Evolutionary conservation across 2,797 vertebrate species (phyloP).

Genomic region (Leptodactylus fallax): DNA sequence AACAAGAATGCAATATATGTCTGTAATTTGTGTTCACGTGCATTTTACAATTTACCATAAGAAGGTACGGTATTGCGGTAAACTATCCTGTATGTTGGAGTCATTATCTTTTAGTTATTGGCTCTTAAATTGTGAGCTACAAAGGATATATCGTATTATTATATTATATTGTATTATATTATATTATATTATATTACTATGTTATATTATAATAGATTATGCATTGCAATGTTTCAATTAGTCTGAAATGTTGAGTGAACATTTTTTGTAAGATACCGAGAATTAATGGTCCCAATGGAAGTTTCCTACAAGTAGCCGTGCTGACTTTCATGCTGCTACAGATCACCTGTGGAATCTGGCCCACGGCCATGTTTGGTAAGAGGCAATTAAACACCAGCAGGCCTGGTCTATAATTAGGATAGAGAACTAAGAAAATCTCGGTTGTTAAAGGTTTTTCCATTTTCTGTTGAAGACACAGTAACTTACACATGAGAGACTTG

Average conservation of each 20-base stretch:
- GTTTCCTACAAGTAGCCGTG: constrained; percentile 25
- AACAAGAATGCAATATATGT: background rate
- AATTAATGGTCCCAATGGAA: constrained; percentile 7
- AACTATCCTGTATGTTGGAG: background rate
- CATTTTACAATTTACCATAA: constrained; percentile 3
- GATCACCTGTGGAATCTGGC: constrained; percentile 47
- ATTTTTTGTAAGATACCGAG: background rate
- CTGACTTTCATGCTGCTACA: constrained; percentile 40
- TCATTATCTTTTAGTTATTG: background rate
- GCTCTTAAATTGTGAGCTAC: background rate
- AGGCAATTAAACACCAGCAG: constrained; percentile 46
- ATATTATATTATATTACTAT: background rate
- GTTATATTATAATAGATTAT: background rate
- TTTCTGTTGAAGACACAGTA: background rate
- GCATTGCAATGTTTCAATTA: background rate
- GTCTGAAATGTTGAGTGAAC: background rate
- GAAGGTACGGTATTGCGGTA: background rate
- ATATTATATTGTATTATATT: background rate
- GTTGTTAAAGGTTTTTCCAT: constrained; percentile 42
- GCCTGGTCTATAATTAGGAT: constrained; percentile 49
- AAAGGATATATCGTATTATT: background rate
- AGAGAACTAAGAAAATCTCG: constrained; percentile 6
- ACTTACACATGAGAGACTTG: background rate
- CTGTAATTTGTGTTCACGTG: background rate
- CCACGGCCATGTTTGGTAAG: constrained; percentile 7